Evolutionary conservation across 2,797 vertebrate species (phyloP), one percentile per base, ranked within the genome.

Genomic region (Gorsachius magnificus): DNA sequence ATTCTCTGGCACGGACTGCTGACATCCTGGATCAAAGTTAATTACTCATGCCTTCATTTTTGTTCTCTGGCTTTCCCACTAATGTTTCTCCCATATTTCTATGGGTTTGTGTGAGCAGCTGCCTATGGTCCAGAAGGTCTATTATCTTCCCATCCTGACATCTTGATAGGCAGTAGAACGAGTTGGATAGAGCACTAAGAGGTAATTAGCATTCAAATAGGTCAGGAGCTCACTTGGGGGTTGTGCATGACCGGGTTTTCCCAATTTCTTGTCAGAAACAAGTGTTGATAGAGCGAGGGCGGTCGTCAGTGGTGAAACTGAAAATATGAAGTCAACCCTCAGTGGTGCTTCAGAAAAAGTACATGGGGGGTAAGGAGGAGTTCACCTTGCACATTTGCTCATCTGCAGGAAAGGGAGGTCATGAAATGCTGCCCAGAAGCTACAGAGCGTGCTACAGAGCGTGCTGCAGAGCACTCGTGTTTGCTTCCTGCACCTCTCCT

Each of bases 181-280:
- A 89, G 84, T 88, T 5, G 8, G 66, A 77, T 54, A 78, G 56
- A 83, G 72, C 68, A 69, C 35, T 53, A 65, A 69, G 64, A 90
- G 69, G 63, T 91, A 82, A 89, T 95, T 88, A 96, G 41, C 66
- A 74, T 86, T 94, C 92, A 93, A 24, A 95, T 56, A 91, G 89
- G 76, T 86, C 87, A 88, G 79, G 82, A 86, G 83, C 66, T 96
- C 80, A 33, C 66, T 38, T 70, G 65, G 79, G 68, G 53, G 69
- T 89, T 96, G 85, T 83, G 83, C 57, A 71, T 56, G 83, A 46
- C 71, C 58, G 90, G 46, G n/a, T 96, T 95, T 93, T 94, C 72
- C 92, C 81, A 85, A 54, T 43, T 92, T 93, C 89, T 86, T 88
- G 35, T 83, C 87, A 92, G 86, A 91, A 94, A 80, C 28, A 78